These are phyloP conservation scores for Patella depressa DNA, from an alignment of 2,888 invertebrate genomes.

Conservation along the genomic window DNA sequence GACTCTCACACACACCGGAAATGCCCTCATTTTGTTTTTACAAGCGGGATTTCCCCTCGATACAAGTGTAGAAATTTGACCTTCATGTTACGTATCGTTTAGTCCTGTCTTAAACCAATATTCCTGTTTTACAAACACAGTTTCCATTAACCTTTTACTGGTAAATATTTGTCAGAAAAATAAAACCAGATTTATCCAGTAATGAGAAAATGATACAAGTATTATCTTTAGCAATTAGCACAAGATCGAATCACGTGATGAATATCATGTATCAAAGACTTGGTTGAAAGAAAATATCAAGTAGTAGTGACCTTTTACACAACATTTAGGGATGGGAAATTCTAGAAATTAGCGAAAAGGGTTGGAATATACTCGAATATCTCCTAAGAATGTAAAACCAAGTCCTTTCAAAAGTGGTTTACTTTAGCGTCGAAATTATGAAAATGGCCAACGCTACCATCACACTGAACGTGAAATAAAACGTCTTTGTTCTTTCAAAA, in stretches of 20 bases:
- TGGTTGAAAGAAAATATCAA: conserved; percentile 7
- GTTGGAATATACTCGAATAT: too few relatives aligned
- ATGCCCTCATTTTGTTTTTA: background rate
- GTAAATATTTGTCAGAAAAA: conserved; percentile 5
- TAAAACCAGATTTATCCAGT: background rate
- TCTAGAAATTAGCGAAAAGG: too few relatives aligned
- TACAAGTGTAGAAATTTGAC: background rate
- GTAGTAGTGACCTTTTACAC: background rate
- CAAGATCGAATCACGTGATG: background rate
- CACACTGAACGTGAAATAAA: too few relatives aligned
- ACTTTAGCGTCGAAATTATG: too few relatives aligned
- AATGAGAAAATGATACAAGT: conserved; percentile 13
- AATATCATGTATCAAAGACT: background rate
- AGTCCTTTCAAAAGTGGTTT: too few relatives aligned
- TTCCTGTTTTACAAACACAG: background rate
- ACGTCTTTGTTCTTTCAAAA: too few relatives aligned
- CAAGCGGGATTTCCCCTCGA: background rate
- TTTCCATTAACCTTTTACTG: conserved; percentile 6
- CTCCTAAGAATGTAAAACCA: too few relatives aligned
- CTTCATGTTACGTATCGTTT: background rate
- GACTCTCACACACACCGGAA: conserved; percentile 9
- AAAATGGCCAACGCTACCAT: too few relatives aligned
- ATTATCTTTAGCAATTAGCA: conserved; percentile 7
- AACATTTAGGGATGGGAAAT: too few relatives aligned
- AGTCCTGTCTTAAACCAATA: too few relatives aligned